These are phyloP conservation scores for Hyaena hyaena DNA, from an alignment of 2,113 vertebrate genomes.

Conservation along the genomic window DNA sequence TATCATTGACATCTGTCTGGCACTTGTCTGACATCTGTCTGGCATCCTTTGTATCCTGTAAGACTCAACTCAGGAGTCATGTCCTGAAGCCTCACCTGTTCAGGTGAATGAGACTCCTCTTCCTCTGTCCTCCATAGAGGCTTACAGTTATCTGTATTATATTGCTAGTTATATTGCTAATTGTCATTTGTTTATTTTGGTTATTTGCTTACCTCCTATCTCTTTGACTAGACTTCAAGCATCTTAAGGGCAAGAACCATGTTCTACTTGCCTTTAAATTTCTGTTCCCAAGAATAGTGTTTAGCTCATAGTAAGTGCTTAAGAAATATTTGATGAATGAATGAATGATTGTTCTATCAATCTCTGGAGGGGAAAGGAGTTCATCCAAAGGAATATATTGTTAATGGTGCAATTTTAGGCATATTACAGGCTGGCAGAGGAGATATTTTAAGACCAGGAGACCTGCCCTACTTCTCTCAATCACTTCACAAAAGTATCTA, in stretches of 20 bases:
- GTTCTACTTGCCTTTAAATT: background rate
- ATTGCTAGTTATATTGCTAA: background rate
- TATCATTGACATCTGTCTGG: background rate
- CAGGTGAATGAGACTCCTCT: background rate
- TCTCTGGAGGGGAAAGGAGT: background rate
- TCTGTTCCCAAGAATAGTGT: background rate
- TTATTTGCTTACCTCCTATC: background rate
- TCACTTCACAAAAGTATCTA: slow-evolving; percentile 59
- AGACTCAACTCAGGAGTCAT: background rate
- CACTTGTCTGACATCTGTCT: background rate
- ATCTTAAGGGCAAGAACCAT: background rate
- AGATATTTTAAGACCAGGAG: slow-evolving; percentile 52
- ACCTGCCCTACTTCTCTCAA: slow-evolving; percentile 63
- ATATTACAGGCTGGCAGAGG: background rate
- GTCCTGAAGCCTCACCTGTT: background rate
- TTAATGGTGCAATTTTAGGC: background rate
- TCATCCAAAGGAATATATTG: slow-evolving; percentile 20
- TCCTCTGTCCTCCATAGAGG: background rate
- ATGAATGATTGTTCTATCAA: background rate
- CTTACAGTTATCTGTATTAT: background rate
- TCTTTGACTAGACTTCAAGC: background rate
- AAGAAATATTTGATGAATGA: slow-evolving; percentile 22
- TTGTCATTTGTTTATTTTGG: background rate
- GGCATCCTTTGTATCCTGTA: background rate
- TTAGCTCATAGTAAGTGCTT: background rate